phyloP scores from a whole-genome alignment of 2,113 vertebrate genomes.

The Pterocles gutturalis region DNA sequence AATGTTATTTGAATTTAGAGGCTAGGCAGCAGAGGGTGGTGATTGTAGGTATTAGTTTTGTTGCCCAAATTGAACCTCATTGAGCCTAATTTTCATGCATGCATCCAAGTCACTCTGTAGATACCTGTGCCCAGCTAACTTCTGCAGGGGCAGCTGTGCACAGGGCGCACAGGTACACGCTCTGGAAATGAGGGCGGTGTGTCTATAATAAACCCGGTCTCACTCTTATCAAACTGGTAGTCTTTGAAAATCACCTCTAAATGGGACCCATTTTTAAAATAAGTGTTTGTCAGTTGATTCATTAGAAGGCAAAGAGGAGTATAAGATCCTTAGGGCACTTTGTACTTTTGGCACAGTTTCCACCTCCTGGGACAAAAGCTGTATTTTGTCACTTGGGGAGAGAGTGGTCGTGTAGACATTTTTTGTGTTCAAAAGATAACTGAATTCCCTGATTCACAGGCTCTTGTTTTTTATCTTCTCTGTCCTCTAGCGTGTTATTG shows the following conservation, averaged over 20 bases:
- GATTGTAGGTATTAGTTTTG: background rate
- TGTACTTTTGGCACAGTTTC: background rate
- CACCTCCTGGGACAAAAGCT: background rate
- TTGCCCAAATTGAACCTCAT: background rate
- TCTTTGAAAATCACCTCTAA: background rate
- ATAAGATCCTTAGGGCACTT: background rate
- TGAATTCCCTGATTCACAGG: background rate
- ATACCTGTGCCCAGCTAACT: background rate
- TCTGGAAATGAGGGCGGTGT: background rate
- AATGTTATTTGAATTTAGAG: background rate
- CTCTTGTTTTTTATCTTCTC: background rate
- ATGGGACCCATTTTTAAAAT: background rate
- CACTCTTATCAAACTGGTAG: background rate
- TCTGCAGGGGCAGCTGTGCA: background rate
- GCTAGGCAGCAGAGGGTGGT: background rate
- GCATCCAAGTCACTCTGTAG: background rate
- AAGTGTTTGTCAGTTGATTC: background rate
- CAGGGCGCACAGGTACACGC: fast-evolving
- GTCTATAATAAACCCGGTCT: background rate
- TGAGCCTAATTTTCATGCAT: background rate
- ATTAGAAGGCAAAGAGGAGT: background rate
- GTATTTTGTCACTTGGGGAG: background rate
- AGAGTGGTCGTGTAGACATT: background rate
- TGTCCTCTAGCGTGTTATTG: background rate
- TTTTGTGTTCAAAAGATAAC: conserved; percentile 22